A percentile compares a stretch with the other conserved stretches of the same genome.
Evolutionary conservation across 2,113 vertebrate genomes (phyloP).

Genomic region (Cyanistes caeruleus): DNA sequence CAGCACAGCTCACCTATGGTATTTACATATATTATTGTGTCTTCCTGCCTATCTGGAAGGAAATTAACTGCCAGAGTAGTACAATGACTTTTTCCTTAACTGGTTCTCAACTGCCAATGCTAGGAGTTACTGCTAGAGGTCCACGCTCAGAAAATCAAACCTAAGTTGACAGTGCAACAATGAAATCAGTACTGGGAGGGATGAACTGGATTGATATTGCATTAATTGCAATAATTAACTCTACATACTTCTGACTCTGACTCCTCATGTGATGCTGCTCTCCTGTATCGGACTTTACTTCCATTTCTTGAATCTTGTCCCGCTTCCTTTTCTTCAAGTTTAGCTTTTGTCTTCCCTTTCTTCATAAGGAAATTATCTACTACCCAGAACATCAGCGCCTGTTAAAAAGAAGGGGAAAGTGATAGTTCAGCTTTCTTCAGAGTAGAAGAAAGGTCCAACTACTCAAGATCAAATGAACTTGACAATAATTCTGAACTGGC

Average conservation of each 20-base stretch:
- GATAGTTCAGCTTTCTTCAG: not conserved
- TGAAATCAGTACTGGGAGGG: not conserved
- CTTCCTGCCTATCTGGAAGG: not conserved
- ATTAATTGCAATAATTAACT: not conserved
- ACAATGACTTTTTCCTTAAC: not conserved
- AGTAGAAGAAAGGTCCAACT: not conserved
- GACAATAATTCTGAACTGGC: not conserved
- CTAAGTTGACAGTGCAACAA: not conserved
- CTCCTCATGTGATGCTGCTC: constrained; percentile 95
- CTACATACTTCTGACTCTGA: constrained; percentile 92
- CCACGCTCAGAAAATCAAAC: not conserved
- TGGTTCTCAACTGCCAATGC: not conserved
- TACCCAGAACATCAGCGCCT: constrained; percentile 99
- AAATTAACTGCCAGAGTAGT: not conserved
- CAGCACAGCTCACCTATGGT: not conserved
- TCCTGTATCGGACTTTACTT: constrained; percentile 93
- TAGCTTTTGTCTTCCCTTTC: constrained; percentile 98
- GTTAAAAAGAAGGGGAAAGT: not conserved
- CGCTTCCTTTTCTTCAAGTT: constrained; percentile 89
- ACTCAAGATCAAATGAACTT: not conserved
- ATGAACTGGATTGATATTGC: not conserved
- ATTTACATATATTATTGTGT: not conserved
- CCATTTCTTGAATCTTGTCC: constrained; percentile 88
- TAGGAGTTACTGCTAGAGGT: not conserved
- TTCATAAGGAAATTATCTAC: constrained; percentile 99